Base-by-base conservation (phyloP, 2,888 invertebrate genomes). In the Leptinotarsa rubiginosa region DNA sequence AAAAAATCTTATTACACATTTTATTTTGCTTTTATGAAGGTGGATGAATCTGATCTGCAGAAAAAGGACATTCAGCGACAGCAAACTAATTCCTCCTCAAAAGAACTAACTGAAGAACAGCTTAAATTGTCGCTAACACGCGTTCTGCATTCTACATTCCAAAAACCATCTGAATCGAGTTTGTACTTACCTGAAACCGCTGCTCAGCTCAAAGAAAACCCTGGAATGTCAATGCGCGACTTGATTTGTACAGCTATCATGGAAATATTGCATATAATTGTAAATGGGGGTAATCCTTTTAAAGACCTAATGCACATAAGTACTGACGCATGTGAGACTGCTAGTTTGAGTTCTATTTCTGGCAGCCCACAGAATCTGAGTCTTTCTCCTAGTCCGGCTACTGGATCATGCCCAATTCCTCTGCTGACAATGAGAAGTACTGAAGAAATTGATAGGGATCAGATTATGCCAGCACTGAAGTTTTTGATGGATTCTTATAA, bases 121-220 rank as follows among this genome's bases (percentile, higher is more conserved):
- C 88, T 93, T 31, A 88, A 91, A 76, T 87, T 89, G 71, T 90
- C 92, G 78, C 89, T 94, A 66, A 92, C 93, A 2, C 91, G 92
- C 83, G 92, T 95, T 72, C 87, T 95, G 20, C 92, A 93, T 85
- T 92, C 93, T 52, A 92, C 94, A 2, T 95, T 94, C 92, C 89
- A 88, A 73, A 87, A 88, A 74, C 82, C 87, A 20, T 83, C 83
- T 15, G 89, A 89, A 56, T 87, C 87, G 18, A 86, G 85, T 59
- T 85, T 90, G 80, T 89, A 88, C 81, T 83, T 91, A 65, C 88
- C 90, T 0, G 88, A 90, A 77, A 89, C 89, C 4, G 86, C 89
- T 2, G 85, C 85, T 66, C 82, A 82, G 13, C 70, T 87, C 2
- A 82, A 82, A 90, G 77, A 91, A 91, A 85, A 90, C 89, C 81